Evolutionary conservation across 2,797 vertebrate species (phyloP), one percentile per base, ranked within the genome.

Genomic region (Enteromius thamalakanensis): DNA sequence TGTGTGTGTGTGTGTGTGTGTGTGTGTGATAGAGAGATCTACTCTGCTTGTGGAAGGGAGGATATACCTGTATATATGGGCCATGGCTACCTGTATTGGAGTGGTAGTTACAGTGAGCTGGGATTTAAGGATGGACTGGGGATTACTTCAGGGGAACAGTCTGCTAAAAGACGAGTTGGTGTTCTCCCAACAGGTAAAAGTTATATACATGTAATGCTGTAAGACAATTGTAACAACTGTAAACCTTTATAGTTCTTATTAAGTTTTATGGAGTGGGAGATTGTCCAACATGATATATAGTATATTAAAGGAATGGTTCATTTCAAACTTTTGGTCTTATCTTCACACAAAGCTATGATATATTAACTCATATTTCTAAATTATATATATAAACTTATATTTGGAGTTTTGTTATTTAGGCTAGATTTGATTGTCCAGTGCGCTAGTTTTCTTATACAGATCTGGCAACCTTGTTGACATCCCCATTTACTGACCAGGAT

Each of bases 81-180:
- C 96, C 14, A 88, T 95, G 86, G 95, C 93, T 90, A 95, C 87
- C 87, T 91, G 95, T 90, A 90, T 95, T 90, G 96, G 95, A 87
- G 94, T 96, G 80, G 93, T 95, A 88, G 96, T 96, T 42, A 96
- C 96, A 4, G 94, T 96, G 53, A 95, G 94, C 85, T 96, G 96
- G 96, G 96, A 97, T 90, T 92, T 96, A 85, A 95, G 95, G 91
- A 96, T 96, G 96, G 96, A 97, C 88, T 96, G 96, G 96, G 96
- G 95, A 79, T 93, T 96, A 80, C 95, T 97, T 84, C 94, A 95
- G 87, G 96, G 96, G 90, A 96, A 96, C 71, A 94, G 95, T 78
- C 96, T 96, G 87, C 95, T 96, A 76, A 95, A 95, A 80, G 94
- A 96, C 85, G 94, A 96, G 88, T 95, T 96, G 85, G 93, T 96